Evolutionary conservation across 2,797 vertebrate genomes (phyloP).

Genomic region (Otolemur crassicaudatus): DNA sequence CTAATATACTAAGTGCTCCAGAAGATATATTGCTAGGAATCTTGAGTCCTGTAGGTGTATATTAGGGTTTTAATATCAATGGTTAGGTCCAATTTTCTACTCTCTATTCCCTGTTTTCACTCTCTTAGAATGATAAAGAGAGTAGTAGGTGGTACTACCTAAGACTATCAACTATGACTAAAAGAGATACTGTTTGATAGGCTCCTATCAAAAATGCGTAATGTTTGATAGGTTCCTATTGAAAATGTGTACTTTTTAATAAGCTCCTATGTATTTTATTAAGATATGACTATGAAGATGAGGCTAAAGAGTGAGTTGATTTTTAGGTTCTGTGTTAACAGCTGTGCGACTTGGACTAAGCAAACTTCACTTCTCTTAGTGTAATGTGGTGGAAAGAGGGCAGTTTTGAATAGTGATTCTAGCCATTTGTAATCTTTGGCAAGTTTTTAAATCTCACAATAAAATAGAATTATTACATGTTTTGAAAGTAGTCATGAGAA

Average conservation of each 20-base stretch:
- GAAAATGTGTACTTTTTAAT: not conserved
- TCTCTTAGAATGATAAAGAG: not conserved
- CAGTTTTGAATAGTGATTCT: not conserved
- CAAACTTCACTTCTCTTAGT: not conserved
- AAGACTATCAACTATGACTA: not conserved
- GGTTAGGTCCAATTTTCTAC: not conserved
- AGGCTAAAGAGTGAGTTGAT: not conserved
- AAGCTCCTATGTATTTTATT: not conserved
- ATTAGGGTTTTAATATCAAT: not conserved
- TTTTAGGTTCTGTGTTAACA: not conserved
- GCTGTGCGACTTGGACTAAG: not conserved
- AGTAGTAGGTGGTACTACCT: not conserved
- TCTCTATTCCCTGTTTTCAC: not conserved
- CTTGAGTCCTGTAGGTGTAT: not conserved
- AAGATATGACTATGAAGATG: not conserved
- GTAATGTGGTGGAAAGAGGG: not conserved
- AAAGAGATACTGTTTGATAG: not conserved
- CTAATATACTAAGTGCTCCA: not conserved
- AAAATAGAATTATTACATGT: not conserved
- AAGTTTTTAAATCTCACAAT: not conserved
- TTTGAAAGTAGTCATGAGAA: not conserved
- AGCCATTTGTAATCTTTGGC: conserved; percentile 26
- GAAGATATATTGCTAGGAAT: not conserved
- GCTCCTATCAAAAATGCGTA: not conserved
- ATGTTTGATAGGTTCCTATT: not conserved